Evolutionary conservation across 2,797 vertebrate species (phyloP), one percentile per base, ranked within the genome.

Genomic region (Carduelis carduelis): DNA sequence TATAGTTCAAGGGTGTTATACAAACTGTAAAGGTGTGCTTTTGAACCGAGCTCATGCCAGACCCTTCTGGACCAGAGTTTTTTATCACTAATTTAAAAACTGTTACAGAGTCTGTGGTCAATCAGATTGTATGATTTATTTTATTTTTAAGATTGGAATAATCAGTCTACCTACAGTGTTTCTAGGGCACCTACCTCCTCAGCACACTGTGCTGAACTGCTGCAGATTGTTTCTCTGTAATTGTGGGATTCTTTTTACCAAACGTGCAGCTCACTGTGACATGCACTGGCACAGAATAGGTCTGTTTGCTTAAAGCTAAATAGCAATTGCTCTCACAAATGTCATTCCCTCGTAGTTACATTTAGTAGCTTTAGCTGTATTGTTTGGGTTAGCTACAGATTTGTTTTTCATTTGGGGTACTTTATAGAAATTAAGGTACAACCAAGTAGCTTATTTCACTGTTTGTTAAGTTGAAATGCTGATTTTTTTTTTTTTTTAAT

Each of bases 11-110:
- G 97, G 96, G 96, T 97, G 93, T 97, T 97, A 95, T 93, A 96
- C 97, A 98, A 97, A 97, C 97, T 95, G 87, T 91, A 94, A 97
- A 95, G 97, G 98, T 97, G 97, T 97, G 97, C 97, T 98, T 97
- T 83, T 56, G 78, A 96, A 90, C 72, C 3, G 41, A 94, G 93
- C 75, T 92, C 35, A 89, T 60, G 96, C 94, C 97, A 97, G 97
- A 92, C 95, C 95, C 93, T 97, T 95, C 90, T 92, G 93, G 95
- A 94, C 93, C 95, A 90, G 92, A 91, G 91, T 95, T 95, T 82
- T 96, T 92, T 95, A 94, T 96, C 49, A 20, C 96, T 94, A 70
- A 96, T 93, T 97, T 76, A 95, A 96, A 92, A 96, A 87, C 87
- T 97, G 95, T 97, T 97, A 96, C 68, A 79, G 94, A 96, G 93